Base-by-base conservation (phyloP, 2,888 invertebrate species). In the Cerastis rubricosa region DNA sequence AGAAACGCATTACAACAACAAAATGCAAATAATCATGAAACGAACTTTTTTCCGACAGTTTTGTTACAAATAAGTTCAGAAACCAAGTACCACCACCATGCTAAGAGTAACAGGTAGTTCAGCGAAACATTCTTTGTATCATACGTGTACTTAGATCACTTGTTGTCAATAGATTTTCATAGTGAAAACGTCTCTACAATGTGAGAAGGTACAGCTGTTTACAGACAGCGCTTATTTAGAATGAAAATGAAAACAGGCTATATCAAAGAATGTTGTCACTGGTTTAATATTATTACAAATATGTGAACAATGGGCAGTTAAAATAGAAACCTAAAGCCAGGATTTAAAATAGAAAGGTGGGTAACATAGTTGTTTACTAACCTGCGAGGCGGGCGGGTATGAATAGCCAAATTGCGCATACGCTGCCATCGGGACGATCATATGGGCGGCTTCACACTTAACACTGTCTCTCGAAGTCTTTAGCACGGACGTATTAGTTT, bases 371-470 rank as follows among this genome's bases (percentile, higher is more conserved):
- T 65, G 65, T 67, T 80, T 78, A 96, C 97, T 97, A 97, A 99
- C 99, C 98, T 99, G 99, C 92, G 98, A 98, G 94, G 98, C 98
- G 97, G 99, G 97, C 97, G 98, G 98, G 97, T 99, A 99, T 92
- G 98, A 97, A 96, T 99, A 99, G 97, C 99, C 98, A 97, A 99
- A 99, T 97, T 99, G 99, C 94, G 99, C 98, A 97, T 99, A 99
- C 92, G 98, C 98, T 95, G 99, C 97, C 97, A 97, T 97, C 91
- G 96, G 96, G 95, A 96, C 95, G 96, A 96, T 96, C 96, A 96
- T 96, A 96, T 94, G 96, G 96, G 94, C 96, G 96, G 96, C 93
- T 96, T 96, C 95, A 95, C 96, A 94, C 94, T 93, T 92, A 94
- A 93, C 95, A 96, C 96, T 96, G 96, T 96, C 96, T 96, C 94